A percentile compares a stretch with the other conserved stretches of the same genome.
These are phyloP conservation scores for Hermodice carunculata DNA, from an alignment of 2,888 invertebrate genomes.

Conservation along the genomic window DNA sequence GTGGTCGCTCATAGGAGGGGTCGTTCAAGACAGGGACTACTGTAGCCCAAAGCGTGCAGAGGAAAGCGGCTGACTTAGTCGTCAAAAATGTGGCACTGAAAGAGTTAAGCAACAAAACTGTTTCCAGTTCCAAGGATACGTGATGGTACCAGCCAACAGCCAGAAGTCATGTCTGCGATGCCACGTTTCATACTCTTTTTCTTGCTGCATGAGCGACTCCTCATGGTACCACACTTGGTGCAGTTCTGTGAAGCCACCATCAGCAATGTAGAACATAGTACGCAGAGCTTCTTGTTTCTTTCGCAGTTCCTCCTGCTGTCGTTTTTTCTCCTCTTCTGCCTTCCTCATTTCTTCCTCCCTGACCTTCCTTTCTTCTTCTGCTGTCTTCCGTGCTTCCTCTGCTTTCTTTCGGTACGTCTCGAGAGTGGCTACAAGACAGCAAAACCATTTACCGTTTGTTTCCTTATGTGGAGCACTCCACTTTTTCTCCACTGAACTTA, in stretches of 20 bases:
- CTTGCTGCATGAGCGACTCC: slow-evolving; percentile 93
- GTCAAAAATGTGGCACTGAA: no score
- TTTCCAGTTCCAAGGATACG: slow-evolving; percentile 66
- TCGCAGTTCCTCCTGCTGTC: background rate
- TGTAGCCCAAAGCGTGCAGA: no score
- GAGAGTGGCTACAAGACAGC: no score
- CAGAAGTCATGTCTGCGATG: slow-evolving; percentile 98
- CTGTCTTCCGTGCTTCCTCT: background rate
- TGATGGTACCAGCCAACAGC: slow-evolving; percentile 96
- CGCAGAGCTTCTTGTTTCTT: slow-evolving; percentile 33
- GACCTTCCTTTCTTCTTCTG: background rate
- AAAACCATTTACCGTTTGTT: no score
- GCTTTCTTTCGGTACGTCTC: background rate
- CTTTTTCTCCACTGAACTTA: no score
- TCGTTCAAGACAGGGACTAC: no score
- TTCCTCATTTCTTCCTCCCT: background rate
- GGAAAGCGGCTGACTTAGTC: no score
- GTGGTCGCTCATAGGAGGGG: no score
- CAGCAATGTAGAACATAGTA: slow-evolving; percentile 92
- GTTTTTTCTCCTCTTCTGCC: background rate
- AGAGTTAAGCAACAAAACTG: background rate
- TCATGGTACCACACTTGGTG: slow-evolving; percentile 98
- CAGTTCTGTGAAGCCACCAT: slow-evolving; percentile 98
- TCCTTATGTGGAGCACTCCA: no score
- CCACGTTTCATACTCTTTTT: slow-evolving; percentile 93